A percentile compares a stretch with the other conserved stretches of the same genome.
Conservation (phyloP, 2,113 vertebrate genomes). For the Ailuropoda melanoleuca region DNA sequence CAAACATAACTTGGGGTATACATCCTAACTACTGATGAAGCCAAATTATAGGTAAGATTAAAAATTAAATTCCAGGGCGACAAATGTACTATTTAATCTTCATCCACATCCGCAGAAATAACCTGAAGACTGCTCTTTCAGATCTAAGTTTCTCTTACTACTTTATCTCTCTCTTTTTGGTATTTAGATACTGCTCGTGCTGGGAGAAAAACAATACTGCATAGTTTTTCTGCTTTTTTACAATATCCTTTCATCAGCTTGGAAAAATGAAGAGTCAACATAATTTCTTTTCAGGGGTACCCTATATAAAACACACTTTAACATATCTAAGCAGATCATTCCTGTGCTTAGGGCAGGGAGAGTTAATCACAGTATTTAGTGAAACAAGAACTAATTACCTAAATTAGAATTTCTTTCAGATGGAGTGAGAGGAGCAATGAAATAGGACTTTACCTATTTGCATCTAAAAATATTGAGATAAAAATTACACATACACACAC, state of each 20-base stretch:
- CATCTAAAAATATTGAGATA: background rate
- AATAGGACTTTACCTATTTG: background rate
- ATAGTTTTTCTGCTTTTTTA: conserved; percentile 36
- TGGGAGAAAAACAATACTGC: conserved; percentile 40
- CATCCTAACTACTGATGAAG: background rate
- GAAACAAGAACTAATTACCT: conserved; percentile 22
- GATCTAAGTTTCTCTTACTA: background rate
- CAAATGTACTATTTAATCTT: background rate
- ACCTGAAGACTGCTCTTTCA: background rate
- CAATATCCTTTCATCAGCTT: background rate
- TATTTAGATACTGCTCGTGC: background rate
- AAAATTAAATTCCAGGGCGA: background rate
- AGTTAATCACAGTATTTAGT: conserved; percentile 37
- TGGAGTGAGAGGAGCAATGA: background rate
- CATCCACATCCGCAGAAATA: background rate
- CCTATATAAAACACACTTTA: background rate
- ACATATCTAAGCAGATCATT: conserved; percentile 34
- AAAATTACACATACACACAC: background rate
- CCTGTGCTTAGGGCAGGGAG: background rate
- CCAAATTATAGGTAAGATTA: background rate
- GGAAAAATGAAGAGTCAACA: conserved; percentile 15
- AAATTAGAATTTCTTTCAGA: conserved; percentile 38
- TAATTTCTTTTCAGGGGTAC: conserved; percentile 38
- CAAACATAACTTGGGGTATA: background rate
- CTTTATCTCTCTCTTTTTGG: conserved; percentile 12